Conservation (phyloP, 2,113 vertebrate species). For the Passer montanus region DNA sequence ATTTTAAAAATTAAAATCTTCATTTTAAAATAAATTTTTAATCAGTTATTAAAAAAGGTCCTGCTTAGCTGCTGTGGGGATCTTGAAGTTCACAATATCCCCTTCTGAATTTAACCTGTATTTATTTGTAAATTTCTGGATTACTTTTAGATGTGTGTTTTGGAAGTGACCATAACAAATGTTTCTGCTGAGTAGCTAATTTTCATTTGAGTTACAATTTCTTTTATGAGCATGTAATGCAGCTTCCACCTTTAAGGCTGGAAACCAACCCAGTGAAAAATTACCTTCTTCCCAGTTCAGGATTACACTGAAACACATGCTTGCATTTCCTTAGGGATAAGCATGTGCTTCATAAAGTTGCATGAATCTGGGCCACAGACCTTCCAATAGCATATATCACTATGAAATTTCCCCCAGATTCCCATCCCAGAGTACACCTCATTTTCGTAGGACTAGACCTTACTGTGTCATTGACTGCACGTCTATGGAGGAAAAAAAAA, state of each 20-base stretch:
- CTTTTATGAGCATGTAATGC: neutral
- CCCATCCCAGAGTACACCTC: neutral
- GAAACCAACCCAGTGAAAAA: conserved; percentile 4
- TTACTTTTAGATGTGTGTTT: neutral
- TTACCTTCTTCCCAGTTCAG: neutral
- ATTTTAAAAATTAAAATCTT: neutral
- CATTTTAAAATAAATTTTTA: neutral
- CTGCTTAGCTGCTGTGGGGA: neutral
- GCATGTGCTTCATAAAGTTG: neutral
- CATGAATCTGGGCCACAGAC: neutral
- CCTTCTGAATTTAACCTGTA: neutral
- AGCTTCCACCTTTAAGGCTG: neutral
- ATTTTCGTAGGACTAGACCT: neutral
- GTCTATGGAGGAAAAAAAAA: neutral
- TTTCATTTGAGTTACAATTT: neutral
- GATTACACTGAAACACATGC: neutral
- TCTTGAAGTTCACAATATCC: neutral
- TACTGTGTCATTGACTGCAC: neutral
- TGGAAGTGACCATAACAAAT: neutral
- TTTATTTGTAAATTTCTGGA: neutral
- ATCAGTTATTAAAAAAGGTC: neutral
- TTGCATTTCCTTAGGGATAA: neutral
- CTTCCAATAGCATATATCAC: neutral
- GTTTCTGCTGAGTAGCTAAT: neutral
- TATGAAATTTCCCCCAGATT: neutral